Base-by-base conservation (phyloP, 2,113 vertebrate genomes). In the Melospiza georgiana region DNA sequence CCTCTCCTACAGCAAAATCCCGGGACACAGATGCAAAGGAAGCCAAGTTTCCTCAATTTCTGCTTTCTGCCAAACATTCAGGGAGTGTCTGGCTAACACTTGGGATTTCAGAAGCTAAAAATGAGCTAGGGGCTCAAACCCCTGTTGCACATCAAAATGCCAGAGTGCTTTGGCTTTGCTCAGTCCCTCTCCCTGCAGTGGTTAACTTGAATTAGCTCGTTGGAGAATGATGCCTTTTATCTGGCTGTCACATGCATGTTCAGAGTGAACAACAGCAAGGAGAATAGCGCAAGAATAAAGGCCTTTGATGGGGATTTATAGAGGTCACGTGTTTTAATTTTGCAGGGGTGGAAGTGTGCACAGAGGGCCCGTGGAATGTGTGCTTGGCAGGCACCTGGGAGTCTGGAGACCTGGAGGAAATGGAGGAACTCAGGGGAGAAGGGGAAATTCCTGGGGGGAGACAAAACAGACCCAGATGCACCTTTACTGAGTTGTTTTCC, bases 151-250 rank as follows among this genome's bases (percentile, higher is more conserved):
- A 80, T 90, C 89, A 87, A 78, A 88, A 77, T 72, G 30, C 92
- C 83, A 74, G 90, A 58, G 76, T 4, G 72, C 74, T 92, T 93
- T 87, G 94, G 83, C 94, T 82, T 76, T 81, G 72, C 86, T 90
- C 4, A 24, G 88, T 63, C 89, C 76, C 80, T 84, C 91, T 89
- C 83, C 59, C 55, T 31, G 68, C 93, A 67, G 76, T 89, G 86
- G 89, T 95, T 95, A 87, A 94, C 86, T 93, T 75, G 93, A 96
- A 96, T 97, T 92, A 95, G 80, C 68, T 81, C 71, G 73, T 78
- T 93, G 1, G 16, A 88, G 92, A 94, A 65, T 73, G 90, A 96
- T 77, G 90, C 73, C 92, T 96, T 95, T 95, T 93, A 84, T 95
- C 90, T 89, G 88, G 24, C 54, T 94, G 90, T 96, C 93, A 94